Evolutionary conservation across 1,140 invertebrate genomes (phyloP).

Genomic region (Cydia amplana): DNA sequence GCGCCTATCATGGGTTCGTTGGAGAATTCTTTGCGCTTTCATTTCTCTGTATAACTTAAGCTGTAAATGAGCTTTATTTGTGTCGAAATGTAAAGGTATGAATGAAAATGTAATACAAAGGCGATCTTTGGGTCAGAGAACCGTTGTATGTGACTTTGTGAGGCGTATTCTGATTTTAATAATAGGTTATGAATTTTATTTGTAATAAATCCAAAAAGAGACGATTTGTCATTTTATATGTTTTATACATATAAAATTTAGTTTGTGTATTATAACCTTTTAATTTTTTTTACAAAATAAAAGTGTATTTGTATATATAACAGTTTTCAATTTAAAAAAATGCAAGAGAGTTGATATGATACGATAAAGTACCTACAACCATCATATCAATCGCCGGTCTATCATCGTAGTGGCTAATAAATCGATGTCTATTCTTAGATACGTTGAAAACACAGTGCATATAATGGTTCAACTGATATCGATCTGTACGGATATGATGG

Average conservation of each 20-base stretch:
- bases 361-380: too few species aligned
- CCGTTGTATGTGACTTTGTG: not conserved
- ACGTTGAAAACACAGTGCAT: not conserved
- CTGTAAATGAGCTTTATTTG: slow-evolving; percentile 59
- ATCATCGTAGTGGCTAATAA: not conserved
- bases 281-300: not conserved
- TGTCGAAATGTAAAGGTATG: slow-evolving; percentile 49
- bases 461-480: not conserved
- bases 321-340: too few species aligned
- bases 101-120: slow-evolving; percentile 45
- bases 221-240: too few species aligned
- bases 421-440: slow-evolving; percentile 25
- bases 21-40: slow-evolving; percentile 47
- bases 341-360: too few species aligned
- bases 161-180: too few species aligned
- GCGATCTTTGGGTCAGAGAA: slow-evolving; percentile 8
- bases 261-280: not conserved
- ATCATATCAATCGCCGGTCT: not conserved
- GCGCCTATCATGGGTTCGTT: slow-evolving; percentile 35
- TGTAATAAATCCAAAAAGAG: too few species aligned
- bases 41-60: slow-evolving; percentile 39
- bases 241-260: too few species aligned
- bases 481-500: too few species aligned
- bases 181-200: not conserved
- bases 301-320: not conserved